These are phyloP conservation scores for Drosophila multiciliata DNA, from an alignment of 2,888 invertebrate species.

Conservation along the genomic window DNA sequence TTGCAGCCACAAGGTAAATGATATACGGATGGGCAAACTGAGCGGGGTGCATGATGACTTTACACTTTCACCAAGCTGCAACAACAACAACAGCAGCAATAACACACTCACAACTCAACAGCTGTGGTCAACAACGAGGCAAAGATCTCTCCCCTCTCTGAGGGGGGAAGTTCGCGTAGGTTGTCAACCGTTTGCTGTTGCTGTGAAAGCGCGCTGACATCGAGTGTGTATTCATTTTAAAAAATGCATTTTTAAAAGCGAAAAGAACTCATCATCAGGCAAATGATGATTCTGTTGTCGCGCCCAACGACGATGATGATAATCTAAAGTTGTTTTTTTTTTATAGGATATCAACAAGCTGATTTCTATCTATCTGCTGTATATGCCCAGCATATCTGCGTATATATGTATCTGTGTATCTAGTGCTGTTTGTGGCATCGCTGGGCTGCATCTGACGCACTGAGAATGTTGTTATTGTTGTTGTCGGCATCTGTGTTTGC, in stretches of 20 bases:
- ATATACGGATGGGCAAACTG: conserved; percentile 72
- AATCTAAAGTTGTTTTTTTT: conserved; percentile 56
- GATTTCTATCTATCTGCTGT: conserved; percentile 21
- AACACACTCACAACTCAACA: conserved; percentile 29
- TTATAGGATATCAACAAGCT: conserved; percentile 41
- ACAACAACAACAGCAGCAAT: conserved; percentile 44
- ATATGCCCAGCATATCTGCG: conserved; percentile 4
- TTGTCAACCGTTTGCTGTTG: conserved; percentile 53
- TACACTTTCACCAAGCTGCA: conserved; percentile 69
- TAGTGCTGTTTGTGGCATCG: conserved; percentile 47
- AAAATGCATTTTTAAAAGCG: conserved; percentile 71
- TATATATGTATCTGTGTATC: conserved; percentile 18
- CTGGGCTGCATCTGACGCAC: conserved; percentile 37
- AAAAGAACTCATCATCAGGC: conserved; percentile 74
- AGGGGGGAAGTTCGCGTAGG: conserved; percentile 35
- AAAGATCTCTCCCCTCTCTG: conserved; percentile 1
- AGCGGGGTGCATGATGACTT: conserved; percentile 65
- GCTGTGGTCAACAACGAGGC: conserved; percentile 70
- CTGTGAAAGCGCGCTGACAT: conserved; percentile 61
- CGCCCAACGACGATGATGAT: conserved; percentile 51
- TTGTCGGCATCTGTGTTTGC: conserved; percentile 52
- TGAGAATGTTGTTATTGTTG: conserved; percentile 23
- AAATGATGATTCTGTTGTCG: conserved; percentile 10
- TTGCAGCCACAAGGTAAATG: conserved; percentile 64
- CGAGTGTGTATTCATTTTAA: conserved; percentile 55